These are phyloP conservation scores for Alces alces DNA, from an alignment of 2,113 vertebrate genomes.

Conservation along the genomic window DNA sequence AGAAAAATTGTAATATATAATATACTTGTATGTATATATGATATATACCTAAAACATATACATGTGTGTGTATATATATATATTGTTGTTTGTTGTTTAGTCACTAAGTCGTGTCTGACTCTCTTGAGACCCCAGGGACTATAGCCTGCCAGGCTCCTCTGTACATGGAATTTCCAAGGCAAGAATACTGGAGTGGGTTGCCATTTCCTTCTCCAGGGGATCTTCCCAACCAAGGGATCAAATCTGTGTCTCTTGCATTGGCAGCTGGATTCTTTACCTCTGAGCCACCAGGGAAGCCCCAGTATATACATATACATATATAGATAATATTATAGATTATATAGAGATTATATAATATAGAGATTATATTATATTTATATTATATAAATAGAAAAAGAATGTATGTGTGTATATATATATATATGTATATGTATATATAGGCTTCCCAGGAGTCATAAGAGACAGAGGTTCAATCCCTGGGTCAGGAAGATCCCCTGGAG, in stretches of 20 bases:
- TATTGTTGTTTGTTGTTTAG: not conserved
- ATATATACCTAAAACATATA: not conserved
- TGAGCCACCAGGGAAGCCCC: not conserved
- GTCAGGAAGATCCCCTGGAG: not conserved
- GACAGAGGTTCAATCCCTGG: not conserved
- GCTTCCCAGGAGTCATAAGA: not conserved
- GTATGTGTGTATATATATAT: fast-evolving
- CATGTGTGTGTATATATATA: not conserved
- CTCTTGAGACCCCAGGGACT: not conserved
- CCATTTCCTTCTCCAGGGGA: not conserved
- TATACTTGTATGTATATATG: not conserved
- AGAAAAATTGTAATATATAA: not conserved
- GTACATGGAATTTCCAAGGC: not conserved
- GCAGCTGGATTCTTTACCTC: not conserved
- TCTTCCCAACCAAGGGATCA: not conserved
- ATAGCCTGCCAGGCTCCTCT: not conserved
- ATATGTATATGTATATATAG: not conserved
- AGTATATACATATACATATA: not conserved
- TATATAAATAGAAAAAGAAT: not conserved
- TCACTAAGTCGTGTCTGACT: not conserved
- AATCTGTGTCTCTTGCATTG: not conserved
- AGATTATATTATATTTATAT: no score
- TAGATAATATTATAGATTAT: not conserved
- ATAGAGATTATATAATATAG: no score
- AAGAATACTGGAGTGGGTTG: not conserved